These are phyloP conservation scores for Platycercus adscitus DNA, from an alignment of 2,113 vertebrate genomes.

Conservation along the genomic window DNA sequence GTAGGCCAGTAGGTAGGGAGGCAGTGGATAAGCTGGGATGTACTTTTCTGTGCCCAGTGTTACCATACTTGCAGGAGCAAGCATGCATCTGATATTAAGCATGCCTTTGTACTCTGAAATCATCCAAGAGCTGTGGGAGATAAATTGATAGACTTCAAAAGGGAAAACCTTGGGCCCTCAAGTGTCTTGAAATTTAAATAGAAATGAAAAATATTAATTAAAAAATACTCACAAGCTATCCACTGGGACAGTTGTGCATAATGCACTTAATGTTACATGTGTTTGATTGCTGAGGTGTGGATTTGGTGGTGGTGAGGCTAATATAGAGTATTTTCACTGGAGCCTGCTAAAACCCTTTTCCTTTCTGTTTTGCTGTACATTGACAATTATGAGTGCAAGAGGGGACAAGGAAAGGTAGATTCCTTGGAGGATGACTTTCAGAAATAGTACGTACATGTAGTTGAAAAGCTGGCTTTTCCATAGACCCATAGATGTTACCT, in stretches of 20 bases:
- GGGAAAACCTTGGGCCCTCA: background rate
- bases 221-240: background rate
- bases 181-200: background rate
- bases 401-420: background rate
- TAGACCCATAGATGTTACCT: background rate
- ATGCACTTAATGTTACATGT: accelerated
- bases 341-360: background rate
- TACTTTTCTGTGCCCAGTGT: background rate
- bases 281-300: background rate
- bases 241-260: background rate
- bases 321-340: background rate
- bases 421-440: background rate
- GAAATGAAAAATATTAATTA: background rate
- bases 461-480: background rate
- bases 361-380: background rate
- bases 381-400: background rate
- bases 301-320: background rate
- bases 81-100: background rate
- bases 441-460: background rate
- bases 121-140: background rate
- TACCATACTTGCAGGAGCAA: background rate
- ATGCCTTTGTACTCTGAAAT: background rate
- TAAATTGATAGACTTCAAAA: background rate
- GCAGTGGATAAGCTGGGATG: background rate
- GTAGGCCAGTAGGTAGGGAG: background rate